Evolutionary conservation across 2,888 invertebrate species (phyloP), one percentile per base, ranked within the genome.

Genomic region (Scaptomyza parva): DNA sequence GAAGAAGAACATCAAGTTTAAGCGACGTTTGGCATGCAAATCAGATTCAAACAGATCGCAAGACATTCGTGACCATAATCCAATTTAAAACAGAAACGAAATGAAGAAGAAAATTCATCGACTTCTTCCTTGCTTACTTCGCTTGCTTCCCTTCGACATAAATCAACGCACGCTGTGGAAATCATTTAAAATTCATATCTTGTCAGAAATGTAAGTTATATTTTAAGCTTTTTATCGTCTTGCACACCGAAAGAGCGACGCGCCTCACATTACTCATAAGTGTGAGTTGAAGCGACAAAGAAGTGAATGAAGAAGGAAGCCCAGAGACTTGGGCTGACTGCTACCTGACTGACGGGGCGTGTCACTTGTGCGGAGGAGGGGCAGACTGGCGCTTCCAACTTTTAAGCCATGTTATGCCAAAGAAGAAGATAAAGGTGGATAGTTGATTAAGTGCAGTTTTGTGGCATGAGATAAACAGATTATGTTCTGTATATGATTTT

Each of bases 171-270:
- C 48, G 41, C 67, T 53, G 66, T 51, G 75, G 78, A 76, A 76
- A 85, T 87, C 87, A 77, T 82, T 89, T 89, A 81, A 88, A 78
- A 89, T 89, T 86, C 89, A 89, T 89, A 89, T 75, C 84, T 85
- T 87, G 86, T 88, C 89, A 82, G 73, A 82, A 82, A 78, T 81
- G 85, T 82, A 85, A 86, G 80, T 84, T 82, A 76, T 85, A 79
- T 80, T 83, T 86, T 88, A 83, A 88, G 83, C 83, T 88, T 88
- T 88, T 88, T 86, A 86, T 86, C 82, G 81, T 66, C 70, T 70
- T 72, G 66, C 33, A 70, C 12, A 9, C 20, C 2, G n/a, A 33
- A 45, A 55, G 35, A 57, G 3, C 24, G 58, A 69, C 61, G 70
- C 76, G 82, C 66, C 59, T 62, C 67, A 60, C 74, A 82, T 82